Evolutionary conservation across 2,888 invertebrate genomes (phyloP).

Genomic region (Meiosimyza decipiens): DNA sequence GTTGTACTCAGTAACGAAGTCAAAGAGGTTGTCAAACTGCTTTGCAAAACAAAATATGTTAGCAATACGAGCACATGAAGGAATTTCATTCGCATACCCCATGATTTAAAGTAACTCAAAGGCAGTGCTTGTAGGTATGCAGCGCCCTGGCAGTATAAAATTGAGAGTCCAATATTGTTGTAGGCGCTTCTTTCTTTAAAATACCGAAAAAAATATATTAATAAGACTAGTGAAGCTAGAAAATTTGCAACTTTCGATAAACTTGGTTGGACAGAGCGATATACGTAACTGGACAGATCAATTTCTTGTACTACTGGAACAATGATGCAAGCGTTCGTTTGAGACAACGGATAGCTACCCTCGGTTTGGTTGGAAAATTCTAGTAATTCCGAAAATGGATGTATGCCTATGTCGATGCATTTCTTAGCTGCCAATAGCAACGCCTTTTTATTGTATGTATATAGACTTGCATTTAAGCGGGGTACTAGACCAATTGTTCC

Average conservation of each 20-base stretch:
- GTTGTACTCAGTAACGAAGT: constrained; percentile 47
- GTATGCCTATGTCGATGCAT: constrained; percentile 43
- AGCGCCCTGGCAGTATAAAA: too few relatives aligned
- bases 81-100: background rate
- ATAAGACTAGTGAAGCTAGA: too few relatives aligned
- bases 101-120: constrained; percentile 6
- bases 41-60: constrained; percentile 32
- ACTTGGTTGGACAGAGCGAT: constrained; percentile 37
- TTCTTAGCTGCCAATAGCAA: constrained; percentile 22
- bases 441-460: constrained; percentile 33
- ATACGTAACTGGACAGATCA: constrained; percentile 35
- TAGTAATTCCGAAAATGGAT: constrained; percentile 41
- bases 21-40: constrained; percentile 40
- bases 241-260: background rate
- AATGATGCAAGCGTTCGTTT: constrained; percentile 46
- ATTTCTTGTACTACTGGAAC: constrained; percentile 45
- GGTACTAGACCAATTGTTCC: constrained; percentile 16
- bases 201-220: too few relatives aligned
- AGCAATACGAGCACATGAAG: constrained; percentile 30
- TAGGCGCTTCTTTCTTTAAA: too few relatives aligned
- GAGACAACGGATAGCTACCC: constrained; percentile 45
- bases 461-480: constrained; percentile 11
- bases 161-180: too few relatives aligned
- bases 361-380: constrained; percentile 39
- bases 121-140: constrained; percentile 23